Evolutionary conservation across 2,888 invertebrate species (phyloP).

Genomic region (Drosophila acutilabella): DNA sequence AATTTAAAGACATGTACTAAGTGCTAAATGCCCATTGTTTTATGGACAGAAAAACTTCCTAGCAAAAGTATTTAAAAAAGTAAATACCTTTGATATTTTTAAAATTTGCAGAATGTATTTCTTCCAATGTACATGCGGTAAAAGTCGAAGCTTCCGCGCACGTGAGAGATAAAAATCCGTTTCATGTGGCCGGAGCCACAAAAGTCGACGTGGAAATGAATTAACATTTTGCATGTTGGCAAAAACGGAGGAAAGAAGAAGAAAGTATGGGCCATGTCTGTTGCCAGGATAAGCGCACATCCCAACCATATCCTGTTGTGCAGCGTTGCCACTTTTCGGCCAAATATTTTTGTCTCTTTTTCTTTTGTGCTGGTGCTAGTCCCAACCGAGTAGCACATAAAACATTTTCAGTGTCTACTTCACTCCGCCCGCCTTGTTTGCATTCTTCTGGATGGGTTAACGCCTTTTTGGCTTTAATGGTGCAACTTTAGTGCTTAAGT

Average conservation of each 20-base stretch:
- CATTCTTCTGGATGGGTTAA: conserved; percentile 54
- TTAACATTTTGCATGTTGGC: conserved; percentile 77
- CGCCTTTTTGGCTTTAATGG: conserved; percentile 75
- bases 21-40: too few relatives aligned
- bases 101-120: too few relatives aligned
- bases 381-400: conserved; percentile 54
- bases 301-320: conserved; percentile 45
- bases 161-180: conserved; percentile 71
- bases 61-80: too few relatives aligned
- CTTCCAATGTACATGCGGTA: neutral
- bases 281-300: conserved; percentile 54
- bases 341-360: conserved; percentile 47
- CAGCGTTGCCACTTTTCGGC: conserved; percentile 37
- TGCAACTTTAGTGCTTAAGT: conserved; percentile 73
- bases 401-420: conserved; percentile 61
- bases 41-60: too few relatives aligned
- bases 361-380: conserved; percentile 12
- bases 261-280: conserved; percentile 14
- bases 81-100: too few relatives aligned
- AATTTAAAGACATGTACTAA: too few relatives aligned
- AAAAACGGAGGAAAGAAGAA: neutral
- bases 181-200: conserved; percentile 48
- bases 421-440: conserved; percentile 37
- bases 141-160: conserved; percentile 34
- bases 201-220: conserved; percentile 69